Base-by-base conservation (phyloP, 2,888 invertebrate genomes). In the Acanthopleura granulata region DNA sequence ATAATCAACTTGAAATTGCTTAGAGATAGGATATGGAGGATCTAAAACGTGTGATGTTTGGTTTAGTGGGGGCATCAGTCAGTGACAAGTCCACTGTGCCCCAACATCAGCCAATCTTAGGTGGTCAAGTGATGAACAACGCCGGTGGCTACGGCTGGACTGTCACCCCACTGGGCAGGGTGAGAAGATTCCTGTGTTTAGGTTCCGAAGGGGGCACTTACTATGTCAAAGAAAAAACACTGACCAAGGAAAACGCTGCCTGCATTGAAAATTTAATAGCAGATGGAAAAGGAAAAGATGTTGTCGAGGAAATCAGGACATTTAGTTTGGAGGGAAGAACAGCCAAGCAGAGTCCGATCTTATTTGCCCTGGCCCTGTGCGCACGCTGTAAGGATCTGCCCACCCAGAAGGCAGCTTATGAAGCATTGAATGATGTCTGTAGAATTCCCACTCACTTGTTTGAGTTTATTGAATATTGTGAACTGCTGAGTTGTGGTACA, bases 361-460 rank as follows among this genome's bases (percentile, higher is more conserved):
- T 94, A 70, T 94, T 93, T 90, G 93, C 93, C 18, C 88, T 94
- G 72, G 93, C 93, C 0, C 91, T 94, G 84, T 94, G 94, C 84
- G 91, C 93, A 0, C 90, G 92, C 78, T 81, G 80, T 18, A 87
- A 86, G 14, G 87, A 88, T 88, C 78, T 89, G 70, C 79, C 82
- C 30, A 90, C 93, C 0, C 93, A 93, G 80, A 90, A 91, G 76
- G 91, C 91, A 4, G 92, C 93, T 0, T 94, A 94, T 80, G 91
- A 91, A 74, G 91, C 91, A 18, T 90, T 93, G 0, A 82, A 90
- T 74, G 91, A 92, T 84, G 90, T 95, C 51, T 94, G 93, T 84
- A 91, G 92, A 78, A 92, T 92, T 72, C 93, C 94, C 14, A 93
- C 94, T 80, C 92, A 94, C 80, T 91, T 94, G 86, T 92, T 94